Percentiles rank a stretch among this genome's conserved stretches.
Conservation (phyloP, 1,140 invertebrate genomes). For the Ladona fulva region DNA sequence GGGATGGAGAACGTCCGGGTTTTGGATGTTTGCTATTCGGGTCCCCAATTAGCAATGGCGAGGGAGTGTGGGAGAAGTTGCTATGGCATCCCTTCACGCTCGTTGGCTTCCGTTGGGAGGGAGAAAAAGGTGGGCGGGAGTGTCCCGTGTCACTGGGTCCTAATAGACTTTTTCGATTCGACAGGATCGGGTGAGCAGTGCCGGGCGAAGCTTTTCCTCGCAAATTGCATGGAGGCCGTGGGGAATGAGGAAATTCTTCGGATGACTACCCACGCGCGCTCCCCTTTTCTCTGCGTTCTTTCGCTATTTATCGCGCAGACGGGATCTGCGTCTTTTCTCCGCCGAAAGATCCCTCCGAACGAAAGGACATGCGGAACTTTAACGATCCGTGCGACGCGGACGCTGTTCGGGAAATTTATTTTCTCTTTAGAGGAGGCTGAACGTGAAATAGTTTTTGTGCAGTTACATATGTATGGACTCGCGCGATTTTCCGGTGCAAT, state of each 20-base stretch:
- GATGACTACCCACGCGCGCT: neutral
- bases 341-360: neutral
- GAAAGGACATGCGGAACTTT: no score
- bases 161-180: neutral
- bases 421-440: no score
- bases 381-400: no score
- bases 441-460: no score
- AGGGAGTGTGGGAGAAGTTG: neutral
- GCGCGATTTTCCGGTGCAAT: no score
- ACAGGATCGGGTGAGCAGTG: neutral
- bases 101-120: neutral
- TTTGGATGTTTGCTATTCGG: slow-evolving; percentile 5
- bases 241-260: neutral
- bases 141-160: neutral
- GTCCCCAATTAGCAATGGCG: neutral
- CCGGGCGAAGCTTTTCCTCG: neutral
- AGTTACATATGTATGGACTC: no score
- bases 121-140: neutral
- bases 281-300: neutral
- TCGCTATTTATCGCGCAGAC: neutral
- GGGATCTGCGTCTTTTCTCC: neutral
- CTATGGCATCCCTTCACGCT: neutral
- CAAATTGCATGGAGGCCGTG: neutral
- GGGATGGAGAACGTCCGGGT: neutral
- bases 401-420: no score